A percentile compares a stretch with the other conserved stretches of the same genome.
Conservation (phyloP, 2,888 invertebrate species). For the Leptopterna dolabrata region DNA sequence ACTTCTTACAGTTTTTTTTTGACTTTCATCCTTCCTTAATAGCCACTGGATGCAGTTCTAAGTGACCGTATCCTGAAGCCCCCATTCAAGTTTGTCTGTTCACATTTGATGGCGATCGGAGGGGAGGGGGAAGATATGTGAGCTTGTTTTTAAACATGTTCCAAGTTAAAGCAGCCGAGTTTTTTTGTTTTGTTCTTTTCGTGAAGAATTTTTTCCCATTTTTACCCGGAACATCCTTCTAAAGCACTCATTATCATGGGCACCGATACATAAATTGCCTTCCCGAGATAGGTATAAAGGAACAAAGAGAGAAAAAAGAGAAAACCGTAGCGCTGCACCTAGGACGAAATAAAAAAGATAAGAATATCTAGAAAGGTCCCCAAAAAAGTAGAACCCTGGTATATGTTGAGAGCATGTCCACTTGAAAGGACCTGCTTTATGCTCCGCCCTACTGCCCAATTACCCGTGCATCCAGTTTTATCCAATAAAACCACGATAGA, state of each 20-base stretch:
- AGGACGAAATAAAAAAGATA: slow-evolving; percentile 1
- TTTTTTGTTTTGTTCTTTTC: not conserved
- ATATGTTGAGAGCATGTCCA: slow-evolving; percentile 29
- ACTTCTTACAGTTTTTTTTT: not conserved
- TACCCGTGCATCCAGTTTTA: slow-evolving; percentile 33
- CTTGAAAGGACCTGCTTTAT: slow-evolving; percentile 4
- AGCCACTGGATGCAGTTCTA: not conserved
- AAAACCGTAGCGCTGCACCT: not conserved
- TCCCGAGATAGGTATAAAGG: not conserved
- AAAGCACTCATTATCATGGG: not conserved
- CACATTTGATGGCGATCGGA: not conserved
- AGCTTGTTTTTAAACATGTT: not conserved
- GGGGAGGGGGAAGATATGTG: not conserved
- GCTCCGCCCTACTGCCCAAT: slow-evolving; percentile 27
- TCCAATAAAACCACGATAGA: slow-evolving; percentile 5
- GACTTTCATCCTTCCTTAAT: not conserved
- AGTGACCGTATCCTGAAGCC: not conserved
- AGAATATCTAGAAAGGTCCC: not conserved
- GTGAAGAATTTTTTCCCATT: not conserved
- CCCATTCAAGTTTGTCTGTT: slow-evolving; percentile 22
- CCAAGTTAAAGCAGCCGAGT: not conserved
- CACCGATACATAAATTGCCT: slow-evolving; percentile 14
- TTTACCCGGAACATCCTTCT: not conserved
- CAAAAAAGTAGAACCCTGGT: not conserved
- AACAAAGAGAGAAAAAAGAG: not conserved